phyloP scores from a whole-genome alignment of 2,113 vertebrate genomes.

The Mesoclemmys tuberculata region DNA sequence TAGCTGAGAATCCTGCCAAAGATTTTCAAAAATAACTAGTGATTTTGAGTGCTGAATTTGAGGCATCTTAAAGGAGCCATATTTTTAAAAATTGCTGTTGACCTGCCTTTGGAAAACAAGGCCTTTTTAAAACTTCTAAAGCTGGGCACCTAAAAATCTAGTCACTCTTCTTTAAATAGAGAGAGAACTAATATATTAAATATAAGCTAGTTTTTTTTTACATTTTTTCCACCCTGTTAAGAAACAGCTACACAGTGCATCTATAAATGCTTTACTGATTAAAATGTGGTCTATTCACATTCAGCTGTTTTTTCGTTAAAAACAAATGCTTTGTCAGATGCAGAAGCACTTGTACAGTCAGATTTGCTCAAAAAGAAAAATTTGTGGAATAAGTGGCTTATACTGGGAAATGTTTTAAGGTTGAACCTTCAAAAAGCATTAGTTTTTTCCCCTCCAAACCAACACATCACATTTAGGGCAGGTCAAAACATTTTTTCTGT shows the following conservation, averaged over 20 bases:
- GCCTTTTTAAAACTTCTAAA: not conserved
- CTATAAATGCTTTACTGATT: slow-evolving; percentile 15
- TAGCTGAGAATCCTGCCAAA: not conserved
- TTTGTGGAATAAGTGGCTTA: not conserved
- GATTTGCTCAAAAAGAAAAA: not conserved
- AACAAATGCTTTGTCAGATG: slow-evolving; percentile 21
- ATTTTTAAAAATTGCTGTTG: not conserved
- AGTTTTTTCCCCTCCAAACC: not conserved
- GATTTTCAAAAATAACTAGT: not conserved
- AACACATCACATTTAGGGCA: not conserved
- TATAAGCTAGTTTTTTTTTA: not conserved
- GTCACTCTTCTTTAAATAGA: not conserved
- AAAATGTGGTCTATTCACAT: not conserved
- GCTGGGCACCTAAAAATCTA: not conserved
- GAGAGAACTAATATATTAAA: not conserved
- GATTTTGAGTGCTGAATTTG: not conserved
- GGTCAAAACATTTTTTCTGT: not conserved
- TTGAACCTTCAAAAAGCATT: not conserved
- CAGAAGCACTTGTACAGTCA: not conserved
- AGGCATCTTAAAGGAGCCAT: not conserved
- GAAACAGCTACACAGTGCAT: not conserved
- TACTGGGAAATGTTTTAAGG: not conserved
- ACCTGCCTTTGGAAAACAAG: not conserved
- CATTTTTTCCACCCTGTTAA: slow-evolving; percentile 9
- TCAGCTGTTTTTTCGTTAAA: slow-evolving; percentile 5